Conservation (phyloP, 2,113 vertebrate species). For the Tragelaphus imberbis region DNA sequence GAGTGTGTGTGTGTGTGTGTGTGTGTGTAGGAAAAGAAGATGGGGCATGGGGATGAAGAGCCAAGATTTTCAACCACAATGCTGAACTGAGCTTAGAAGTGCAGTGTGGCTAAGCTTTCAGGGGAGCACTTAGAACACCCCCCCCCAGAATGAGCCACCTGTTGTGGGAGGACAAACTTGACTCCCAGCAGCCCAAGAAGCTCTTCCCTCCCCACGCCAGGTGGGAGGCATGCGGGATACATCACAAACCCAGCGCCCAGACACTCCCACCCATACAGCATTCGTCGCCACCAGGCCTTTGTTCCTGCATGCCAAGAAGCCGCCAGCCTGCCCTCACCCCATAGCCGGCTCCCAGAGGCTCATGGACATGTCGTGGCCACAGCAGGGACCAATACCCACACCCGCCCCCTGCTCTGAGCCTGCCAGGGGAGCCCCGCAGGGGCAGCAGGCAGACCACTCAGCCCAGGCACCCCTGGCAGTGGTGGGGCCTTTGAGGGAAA, state of each 20-base stretch:
- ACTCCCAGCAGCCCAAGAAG: background rate
- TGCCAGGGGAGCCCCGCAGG: background rate
- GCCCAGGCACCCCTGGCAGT: background rate
- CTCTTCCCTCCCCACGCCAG: background rate
- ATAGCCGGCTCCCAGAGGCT: background rate
- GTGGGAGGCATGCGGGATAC: background rate
- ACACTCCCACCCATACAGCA: background rate
- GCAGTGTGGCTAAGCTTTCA: background rate
- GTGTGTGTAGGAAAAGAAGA: background rate
- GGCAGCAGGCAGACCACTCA: background rate
- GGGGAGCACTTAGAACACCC: background rate
- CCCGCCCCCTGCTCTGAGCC: background rate
- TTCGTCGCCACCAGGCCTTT: background rate
- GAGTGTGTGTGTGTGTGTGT: background rate
- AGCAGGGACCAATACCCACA: background rate
- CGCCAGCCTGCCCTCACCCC: background rate
- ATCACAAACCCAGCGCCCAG: background rate
- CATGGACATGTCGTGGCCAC: background rate
- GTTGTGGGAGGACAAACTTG: background rate
- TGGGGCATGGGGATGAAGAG: background rate
- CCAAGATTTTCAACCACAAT: background rate
- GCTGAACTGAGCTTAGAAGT: background rate
- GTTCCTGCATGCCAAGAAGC: background rate
- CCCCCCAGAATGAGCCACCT: background rate
- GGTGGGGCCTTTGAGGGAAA: conserved; percentile 47